Base-by-base conservation (phyloP, 2,888 invertebrate genomes). In the Drosophila nigricruria region DNA sequence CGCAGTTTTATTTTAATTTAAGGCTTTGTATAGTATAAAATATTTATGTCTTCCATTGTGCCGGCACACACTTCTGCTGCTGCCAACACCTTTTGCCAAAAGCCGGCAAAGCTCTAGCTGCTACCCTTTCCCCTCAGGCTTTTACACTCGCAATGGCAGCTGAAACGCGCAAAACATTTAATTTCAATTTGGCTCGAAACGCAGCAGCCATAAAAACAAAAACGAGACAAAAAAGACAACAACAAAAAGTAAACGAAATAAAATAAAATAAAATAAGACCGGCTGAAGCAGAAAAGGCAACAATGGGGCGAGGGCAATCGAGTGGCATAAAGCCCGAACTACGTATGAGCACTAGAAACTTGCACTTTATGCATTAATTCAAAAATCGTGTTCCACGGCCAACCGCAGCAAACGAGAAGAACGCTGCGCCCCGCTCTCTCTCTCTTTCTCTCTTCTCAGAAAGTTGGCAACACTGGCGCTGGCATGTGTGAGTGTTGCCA, bases 351-450 rank as follows among this genome's bases (percentile, higher is more conserved):
- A 43, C 64, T 50, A 18, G 56, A 54, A 73, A 61, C 69, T 79
- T 69, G 69, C 80, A 85, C 66, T 86, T 85, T 72, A 71, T 80
- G 83, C 82, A 86, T 82, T 82, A 86, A 82, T 82, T 86, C 74
- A 80, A 72, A 82, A 82, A 80, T 82, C 82, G 74, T 82, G 82
- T 83, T 73, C 58, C 66, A 66, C 63, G 68, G 72, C 62, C 67
- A 79, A 68, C 85, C 69, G 72, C 86, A 72, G 68, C 57, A 60
- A 62, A 32, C 49, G 67, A 52, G 47, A 40, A 1, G 20, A 50
- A 0, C 50, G 4, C 20, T 34, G 23, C 20, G 10, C 18, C 36
- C 1, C 20, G 0, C 5, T 20, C 18, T 10, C 5, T 5, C 36
- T 0, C 36, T 20, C 32, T 5, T 14, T 12, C 32, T 3, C n/a